phyloP scores from a whole-genome alignment of 2,888 invertebrate species.

The Netelia fuscicornis region DNA sequence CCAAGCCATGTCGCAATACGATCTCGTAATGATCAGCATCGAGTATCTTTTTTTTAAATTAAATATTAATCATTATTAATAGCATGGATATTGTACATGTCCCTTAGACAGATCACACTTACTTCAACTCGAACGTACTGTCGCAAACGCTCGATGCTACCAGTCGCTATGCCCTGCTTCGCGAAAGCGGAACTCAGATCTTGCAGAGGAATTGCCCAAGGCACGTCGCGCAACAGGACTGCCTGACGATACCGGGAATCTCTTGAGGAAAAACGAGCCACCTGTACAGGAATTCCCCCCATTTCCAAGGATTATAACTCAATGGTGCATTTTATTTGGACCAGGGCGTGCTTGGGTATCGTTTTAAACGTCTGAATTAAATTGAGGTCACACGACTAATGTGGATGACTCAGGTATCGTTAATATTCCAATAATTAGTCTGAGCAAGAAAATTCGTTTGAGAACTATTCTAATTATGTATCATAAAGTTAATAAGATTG shows the following conservation, averaged over 20 bases:
- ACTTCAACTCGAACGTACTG: constrained; percentile 85
- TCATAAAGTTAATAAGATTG: too few relatives aligned
- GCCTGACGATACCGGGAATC: constrained; percentile 83
- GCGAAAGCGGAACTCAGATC: constrained; percentile 85
- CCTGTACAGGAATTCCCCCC: constrained; percentile 73
- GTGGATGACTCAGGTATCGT: not conserved
- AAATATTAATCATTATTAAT: not conserved
- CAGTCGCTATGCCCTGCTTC: constrained; percentile 84
- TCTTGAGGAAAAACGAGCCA: constrained; percentile 84
- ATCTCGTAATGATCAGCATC: constrained; percentile 84
- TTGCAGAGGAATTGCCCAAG: constrained; percentile 85
- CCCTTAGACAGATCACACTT: constrained; percentile 35
- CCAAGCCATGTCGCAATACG: constrained; percentile 85
- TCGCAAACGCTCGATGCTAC: constrained; percentile 83
- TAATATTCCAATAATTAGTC: not conserved
- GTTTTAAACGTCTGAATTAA: not conserved
- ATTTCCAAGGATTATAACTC: constrained; percentile 2
- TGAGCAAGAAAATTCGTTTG: too few relatives aligned
- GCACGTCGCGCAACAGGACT: constrained; percentile 85
- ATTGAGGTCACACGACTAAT: not conserved
- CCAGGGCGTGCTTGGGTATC: too few relatives aligned
- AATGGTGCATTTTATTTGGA: not conserved
- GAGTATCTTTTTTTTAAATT: constrained; percentile 75
- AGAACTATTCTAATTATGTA: not conserved
- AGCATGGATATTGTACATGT: not conserved